These are phyloP conservation scores for Luscinia luscinia DNA, from an alignment of 2,797 vertebrate genomes.

Conservation along the genomic window DNA sequence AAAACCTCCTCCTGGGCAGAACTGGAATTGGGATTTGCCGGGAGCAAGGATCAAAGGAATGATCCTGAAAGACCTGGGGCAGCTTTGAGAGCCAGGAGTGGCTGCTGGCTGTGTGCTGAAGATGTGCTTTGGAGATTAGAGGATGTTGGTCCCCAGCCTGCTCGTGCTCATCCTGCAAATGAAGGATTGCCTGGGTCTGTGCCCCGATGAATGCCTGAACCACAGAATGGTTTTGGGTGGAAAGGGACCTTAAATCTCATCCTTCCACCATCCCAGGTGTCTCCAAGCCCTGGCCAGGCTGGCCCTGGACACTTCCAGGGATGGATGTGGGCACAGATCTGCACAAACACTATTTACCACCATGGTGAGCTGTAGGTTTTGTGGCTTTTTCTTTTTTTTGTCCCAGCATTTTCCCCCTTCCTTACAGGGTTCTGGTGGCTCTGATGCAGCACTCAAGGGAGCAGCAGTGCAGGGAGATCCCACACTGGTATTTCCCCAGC, in stretches of 20 bases:
- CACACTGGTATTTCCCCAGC: constrained; percentile 4
- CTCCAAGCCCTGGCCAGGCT: background rate
- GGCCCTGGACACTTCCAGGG: background rate
- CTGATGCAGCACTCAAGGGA: background rate
- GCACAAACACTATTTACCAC: background rate
- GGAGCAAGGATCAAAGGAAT: background rate
- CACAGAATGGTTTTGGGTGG: background rate
- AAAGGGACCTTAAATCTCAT: background rate
- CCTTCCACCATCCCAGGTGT: background rate
- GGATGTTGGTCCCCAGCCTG: background rate
- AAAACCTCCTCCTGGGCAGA: background rate
- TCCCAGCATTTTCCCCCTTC: background rate
- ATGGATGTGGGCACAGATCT: background rate
- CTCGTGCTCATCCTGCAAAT: fast-evolving
- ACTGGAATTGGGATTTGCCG: background rate
- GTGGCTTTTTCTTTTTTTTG: too few species aligned
- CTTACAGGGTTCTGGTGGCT: fast-evolving
- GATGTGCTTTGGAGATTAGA: background rate
- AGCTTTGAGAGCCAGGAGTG: background rate
- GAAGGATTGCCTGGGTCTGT: background rate
- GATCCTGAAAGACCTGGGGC: background rate
- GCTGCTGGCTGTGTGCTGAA: background rate
- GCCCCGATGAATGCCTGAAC: fast-evolving
- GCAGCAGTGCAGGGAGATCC: background rate
- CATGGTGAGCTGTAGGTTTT: background rate